phyloP scores from a whole-genome alignment of 2,113 vertebrate genomes.

The Dromiciops gliroides region DNA sequence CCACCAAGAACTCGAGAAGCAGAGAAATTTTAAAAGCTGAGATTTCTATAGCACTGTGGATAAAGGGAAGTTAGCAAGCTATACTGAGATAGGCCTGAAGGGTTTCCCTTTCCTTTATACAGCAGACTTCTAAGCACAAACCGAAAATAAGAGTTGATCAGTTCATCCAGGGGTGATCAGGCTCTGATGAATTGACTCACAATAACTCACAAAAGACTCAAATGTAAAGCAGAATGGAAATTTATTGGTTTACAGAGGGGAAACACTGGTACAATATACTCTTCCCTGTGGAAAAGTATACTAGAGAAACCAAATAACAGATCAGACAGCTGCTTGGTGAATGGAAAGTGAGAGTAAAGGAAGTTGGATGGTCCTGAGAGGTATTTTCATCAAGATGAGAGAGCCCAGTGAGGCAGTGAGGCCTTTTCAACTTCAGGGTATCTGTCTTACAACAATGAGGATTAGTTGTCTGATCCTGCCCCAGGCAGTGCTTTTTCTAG shows the following conservation, averaged over 20 bases:
- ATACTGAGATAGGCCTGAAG: background rate
- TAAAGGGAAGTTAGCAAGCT: background rate
- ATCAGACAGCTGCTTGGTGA: background rate
- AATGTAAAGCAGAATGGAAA: background rate
- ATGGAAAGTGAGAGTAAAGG: background rate
- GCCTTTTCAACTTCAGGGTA: background rate
- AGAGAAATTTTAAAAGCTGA: background rate
- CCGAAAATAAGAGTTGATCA: background rate
- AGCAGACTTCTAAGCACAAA: background rate
- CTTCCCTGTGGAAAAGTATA: background rate
- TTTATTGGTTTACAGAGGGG: background rate
- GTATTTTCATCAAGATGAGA: background rate
- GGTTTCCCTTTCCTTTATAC: background rate
- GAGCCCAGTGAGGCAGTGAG: background rate
- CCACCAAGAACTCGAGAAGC: background rate
- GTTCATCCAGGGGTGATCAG: background rate
- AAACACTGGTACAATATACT: background rate
- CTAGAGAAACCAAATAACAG: background rate
- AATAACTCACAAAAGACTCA: background rate
- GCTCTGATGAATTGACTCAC: background rate
- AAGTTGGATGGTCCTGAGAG: background rate
- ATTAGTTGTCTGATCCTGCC: background rate
- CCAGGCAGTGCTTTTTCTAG: background rate
- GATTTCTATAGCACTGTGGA: background rate
- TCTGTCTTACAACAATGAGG: background rate